phyloP scores from a whole-genome alignment of 2,113 vertebrate genomes.

The Chelonoidis abingdonii region DNA sequence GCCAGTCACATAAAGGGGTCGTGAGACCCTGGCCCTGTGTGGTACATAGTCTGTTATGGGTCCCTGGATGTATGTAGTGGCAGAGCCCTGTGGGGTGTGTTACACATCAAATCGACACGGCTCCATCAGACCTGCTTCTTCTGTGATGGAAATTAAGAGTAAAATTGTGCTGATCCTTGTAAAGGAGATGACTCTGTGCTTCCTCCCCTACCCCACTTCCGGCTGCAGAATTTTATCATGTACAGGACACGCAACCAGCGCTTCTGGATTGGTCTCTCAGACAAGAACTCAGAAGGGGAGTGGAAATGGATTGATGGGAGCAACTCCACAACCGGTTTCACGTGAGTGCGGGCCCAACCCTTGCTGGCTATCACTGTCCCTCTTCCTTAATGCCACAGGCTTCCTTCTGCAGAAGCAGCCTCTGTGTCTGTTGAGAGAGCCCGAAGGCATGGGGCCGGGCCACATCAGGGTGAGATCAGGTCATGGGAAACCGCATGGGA shows the following conservation, averaged over 20 bases:
- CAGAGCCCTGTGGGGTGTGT: neutral
- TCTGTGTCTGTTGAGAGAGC: neutral
- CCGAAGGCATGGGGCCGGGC: neutral
- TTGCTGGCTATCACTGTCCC: accelerated
- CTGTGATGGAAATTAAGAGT: neutral
- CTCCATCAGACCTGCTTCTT: neutral
- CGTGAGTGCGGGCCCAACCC: neutral
- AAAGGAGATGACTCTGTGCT: neutral
- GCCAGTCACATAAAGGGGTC: conserved; percentile 16
- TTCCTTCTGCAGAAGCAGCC: neutral
- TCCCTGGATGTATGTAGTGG: accelerated
- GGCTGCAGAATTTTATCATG: conserved; percentile 21
- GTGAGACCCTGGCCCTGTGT: neutral
- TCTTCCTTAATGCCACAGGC: neutral
- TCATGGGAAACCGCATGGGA: neutral
- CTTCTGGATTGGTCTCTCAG: conserved; percentile 33
- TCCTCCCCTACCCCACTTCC: neutral
- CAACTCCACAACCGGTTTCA: neutral
- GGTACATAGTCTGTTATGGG: no score
- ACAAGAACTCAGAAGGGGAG: neutral
- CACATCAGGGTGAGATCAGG: neutral
- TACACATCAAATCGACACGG: accelerated
- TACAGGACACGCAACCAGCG: conserved; percentile 26
- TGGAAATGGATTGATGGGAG: conserved; percentile 35
- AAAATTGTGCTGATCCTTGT: neutral